Evolutionary conservation across 1,140 invertebrate species (phyloP), one percentile per base, ranked within the genome.

Genomic region (Dendroctonus valens): DNA sequence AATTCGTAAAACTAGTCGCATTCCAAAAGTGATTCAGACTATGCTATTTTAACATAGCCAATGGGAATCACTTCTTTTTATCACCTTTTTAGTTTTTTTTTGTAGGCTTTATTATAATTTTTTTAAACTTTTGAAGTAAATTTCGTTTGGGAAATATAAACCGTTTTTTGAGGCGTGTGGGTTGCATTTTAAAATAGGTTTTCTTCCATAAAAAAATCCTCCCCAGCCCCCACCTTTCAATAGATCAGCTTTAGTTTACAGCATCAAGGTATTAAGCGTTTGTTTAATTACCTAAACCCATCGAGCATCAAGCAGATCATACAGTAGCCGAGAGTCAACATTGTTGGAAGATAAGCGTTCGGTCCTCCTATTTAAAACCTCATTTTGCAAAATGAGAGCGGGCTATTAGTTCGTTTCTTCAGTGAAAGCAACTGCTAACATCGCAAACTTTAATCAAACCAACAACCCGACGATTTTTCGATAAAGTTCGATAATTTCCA

Each of bases 271-370:
- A 53, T 62, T 59, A 41, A n/a, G 44, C 12, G 41, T 49, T 49
- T 65, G 62, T 65, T 65, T 65, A 50, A 57, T 65, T 65, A 65
- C 53, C 54, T 57, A 57, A 58, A 50, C 46, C 62, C 54, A 26
- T 40, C 54, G 39, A 12, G 58, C 49, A 58, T 52, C 54, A 15
- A 12, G 58, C 49, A 58, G 51, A 54, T 41, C 8, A 54, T 41
- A 59, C 55, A 59, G 55, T 50, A 7, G 51, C 51, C 8, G 46
- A 11, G 46, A 54, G 42, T 37, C 11, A 65, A 55, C 50, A 63
- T 12, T 41, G 15, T 41, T 7, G 12, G 15, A 14, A 52, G 37
- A 15, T 14, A 46, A 44, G 14, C 42, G 7, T 8, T 26, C 7
- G 14, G 11, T 46, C 6, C 12, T n/a, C 5, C 11, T 55, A 59